A percentile compares a stretch with the other conserved stretches of the same genome.
phyloP scores from a whole-genome alignment of 2,888 invertebrate genomes.

The Heliconius ismenius region DNA sequence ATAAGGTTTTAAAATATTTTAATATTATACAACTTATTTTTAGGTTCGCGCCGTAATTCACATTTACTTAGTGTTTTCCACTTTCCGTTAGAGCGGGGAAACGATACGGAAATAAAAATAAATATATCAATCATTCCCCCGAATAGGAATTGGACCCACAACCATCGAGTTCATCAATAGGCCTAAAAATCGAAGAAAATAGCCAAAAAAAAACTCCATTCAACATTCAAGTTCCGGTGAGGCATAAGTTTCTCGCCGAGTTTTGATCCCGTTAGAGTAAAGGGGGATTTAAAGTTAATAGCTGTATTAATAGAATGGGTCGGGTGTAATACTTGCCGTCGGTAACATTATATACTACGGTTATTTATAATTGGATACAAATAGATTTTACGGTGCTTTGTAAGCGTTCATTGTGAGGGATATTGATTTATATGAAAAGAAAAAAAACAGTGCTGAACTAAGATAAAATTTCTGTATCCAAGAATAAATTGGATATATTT shows the following conservation, averaged over 20 bases:
- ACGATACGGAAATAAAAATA: too few relatives aligned
- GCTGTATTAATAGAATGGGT: conserved; percentile 32
- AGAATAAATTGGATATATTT: too few relatives aligned
- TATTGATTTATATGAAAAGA: not conserved
- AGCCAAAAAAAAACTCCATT: not conserved
- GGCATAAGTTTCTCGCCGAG: not conserved
- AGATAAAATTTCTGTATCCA: not conserved
- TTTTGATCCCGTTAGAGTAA: conserved; percentile 20
- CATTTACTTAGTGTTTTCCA: too few relatives aligned
- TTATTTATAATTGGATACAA: conserved; percentile 22
- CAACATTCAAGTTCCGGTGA: not conserved
- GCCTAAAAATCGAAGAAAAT: not conserved
- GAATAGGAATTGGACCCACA: not conserved
- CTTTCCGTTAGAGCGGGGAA: too few relatives aligned
- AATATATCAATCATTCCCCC: not conserved
- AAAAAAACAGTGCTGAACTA: too few relatives aligned
- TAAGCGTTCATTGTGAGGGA: not conserved
- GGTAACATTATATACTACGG: conserved; percentile 28
- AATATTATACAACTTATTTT: too few relatives aligned
- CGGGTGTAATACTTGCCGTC: conserved; percentile 23
- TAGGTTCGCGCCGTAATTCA: too few relatives aligned
- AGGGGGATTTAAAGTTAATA: conserved; percentile 33
- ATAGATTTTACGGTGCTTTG: conserved; percentile 15
- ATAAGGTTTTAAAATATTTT: not conserved
- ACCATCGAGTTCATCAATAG: not conserved